Evolutionary conservation across 2,888 invertebrate species (phyloP), one percentile per base, ranked within the genome.

Genomic region (Tipula lateralis): DNA sequence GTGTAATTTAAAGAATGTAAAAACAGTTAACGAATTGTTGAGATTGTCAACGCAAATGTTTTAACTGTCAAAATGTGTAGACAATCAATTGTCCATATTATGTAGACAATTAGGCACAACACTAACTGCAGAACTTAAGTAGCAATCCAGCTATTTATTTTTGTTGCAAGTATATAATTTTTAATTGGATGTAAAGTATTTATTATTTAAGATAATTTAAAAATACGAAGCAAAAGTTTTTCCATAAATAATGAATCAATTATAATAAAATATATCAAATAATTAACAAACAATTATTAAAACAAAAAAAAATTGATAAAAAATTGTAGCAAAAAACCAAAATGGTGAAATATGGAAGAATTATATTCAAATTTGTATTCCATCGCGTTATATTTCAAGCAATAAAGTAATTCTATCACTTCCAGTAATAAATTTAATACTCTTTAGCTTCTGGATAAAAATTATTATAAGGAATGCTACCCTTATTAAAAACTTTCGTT

Each of bases 331-430:
- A 36, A 44, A n/a, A n/a, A 44, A 44, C n/a, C 19, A 24, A 66
- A 19, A 66, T 66, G 19, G 9, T 66, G 66, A 24, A 24, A 24
- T 24, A 66, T 24, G 66, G 66, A 66, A 66, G 24, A 66, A 66
- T 66, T 66, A 66, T 66, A 66, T 66, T 24, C 66, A 66, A 66
- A 66, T 66, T 66, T 66, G 66, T 66, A 66, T 66, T 66, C 66
- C 24, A 24, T 66, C 66, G 66, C 66, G 66, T 66, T 66, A 66
- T 66, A 66, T 66, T 66, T 66, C 66, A 66, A 66, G 24, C 66
- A 66, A 66, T 66, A 66, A 66, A 66, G 66, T 66, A 66, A 66
- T 66, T 66, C 66, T 66, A 66, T 66, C 66, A 66, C 66, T 66
- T 66, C 66, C 66, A 66, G 66, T 66, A 19, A 66, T 66, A 66